Percentiles rank a stretch among this genome's conserved stretches.
Evolutionary conservation across 64 coral and sea anemone species (phyloP).

Genomic region (Porites lutea): DNA sequence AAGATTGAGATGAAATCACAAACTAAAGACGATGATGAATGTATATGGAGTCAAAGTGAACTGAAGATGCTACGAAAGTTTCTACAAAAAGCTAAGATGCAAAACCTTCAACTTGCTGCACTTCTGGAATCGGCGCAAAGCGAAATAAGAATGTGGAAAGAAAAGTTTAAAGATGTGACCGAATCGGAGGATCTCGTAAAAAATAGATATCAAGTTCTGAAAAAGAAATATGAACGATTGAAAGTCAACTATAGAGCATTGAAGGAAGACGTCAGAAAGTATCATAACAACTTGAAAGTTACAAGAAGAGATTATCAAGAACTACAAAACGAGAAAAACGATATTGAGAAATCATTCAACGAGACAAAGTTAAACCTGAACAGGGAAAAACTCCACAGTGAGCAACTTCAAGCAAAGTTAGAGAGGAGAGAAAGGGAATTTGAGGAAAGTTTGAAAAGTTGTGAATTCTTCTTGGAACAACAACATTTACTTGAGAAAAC

Average conservation of each 20-base stretch:
- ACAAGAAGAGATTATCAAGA: slow-evolving; percentile 45
- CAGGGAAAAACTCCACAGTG: slow-evolving; percentile 65
- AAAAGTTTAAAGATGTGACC: background rate
- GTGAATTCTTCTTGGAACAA: slow-evolving; percentile 55
- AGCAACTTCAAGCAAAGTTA: slow-evolving; percentile 46
- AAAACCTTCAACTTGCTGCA: slow-evolving; percentile 77
- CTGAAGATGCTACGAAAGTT: slow-evolving; percentile 70
- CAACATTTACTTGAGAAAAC: slow-evolving; percentile 69
- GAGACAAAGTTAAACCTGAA: slow-evolving; percentile 52
- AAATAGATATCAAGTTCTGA: slow-evolving; percentile 56
- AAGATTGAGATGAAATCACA: background rate
- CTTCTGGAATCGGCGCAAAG: slow-evolving; percentile 59
- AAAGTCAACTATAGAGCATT: slow-evolving; percentile 89
- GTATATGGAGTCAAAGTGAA: slow-evolving; percentile 78
- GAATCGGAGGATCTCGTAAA: slow-evolving; percentile 32
- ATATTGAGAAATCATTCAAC: slow-evolving; percentile 29
- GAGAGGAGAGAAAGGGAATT: slow-evolving; percentile 47
- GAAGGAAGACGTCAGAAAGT: slow-evolving; percentile 84
- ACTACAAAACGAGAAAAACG: slow-evolving; percentile 50
- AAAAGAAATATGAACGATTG: slow-evolving; percentile 78
- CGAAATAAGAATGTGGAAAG: slow-evolving; percentile 52
- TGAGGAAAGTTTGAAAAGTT: slow-evolving; percentile 2
- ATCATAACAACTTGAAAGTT: slow-evolving; percentile 75
- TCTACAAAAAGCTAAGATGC: slow-evolving; percentile 83
- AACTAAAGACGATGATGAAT: slow-evolving; percentile 25